Evolutionary conservation across 1,140 invertebrate species (phyloP), one percentile per base, ranked within the genome.

Genomic region (Diorhabda sublineata): DNA sequence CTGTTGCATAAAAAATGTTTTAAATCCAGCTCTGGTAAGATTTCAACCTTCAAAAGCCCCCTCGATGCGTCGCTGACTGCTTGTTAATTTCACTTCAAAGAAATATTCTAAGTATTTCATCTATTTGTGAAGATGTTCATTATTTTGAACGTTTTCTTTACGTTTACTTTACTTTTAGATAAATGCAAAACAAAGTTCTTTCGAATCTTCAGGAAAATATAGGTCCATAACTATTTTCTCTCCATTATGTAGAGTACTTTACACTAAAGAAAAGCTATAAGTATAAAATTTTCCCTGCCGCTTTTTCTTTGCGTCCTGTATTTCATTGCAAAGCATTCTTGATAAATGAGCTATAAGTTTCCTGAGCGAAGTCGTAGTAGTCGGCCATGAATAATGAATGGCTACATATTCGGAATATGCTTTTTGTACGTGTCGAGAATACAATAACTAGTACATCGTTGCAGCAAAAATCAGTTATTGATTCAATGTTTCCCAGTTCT

Each of bases 381-480:
- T 8, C n/a, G 26, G 26, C 26, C 42, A 42, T 43, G 26, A 61
- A 61, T 61, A 61, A 61, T 61, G 42, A 61, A 61, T 61, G 8
- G 59, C 26, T 41, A 43, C 59, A 61, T 61, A 42, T 61, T 61
- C 59, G 26, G 11, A 61, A 61, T 61, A 43, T 61, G 42, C 8
- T 61, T 61, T 43, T 42, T 47, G 63, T 65, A 61, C 58, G 57
- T 64, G 63, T 59, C 58, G 45, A 45, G 45, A 52, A 67, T 59
- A 67, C 60, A 67, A 58, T 45, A 4, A 44, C 58, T 61, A 52
- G 58, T 67, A 52, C 59, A 61, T 11, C 47, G n/a, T 8, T 59
- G 66, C 59, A 61, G 59, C 59, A 61, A 43, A 43, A 61, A 41
- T 61, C 59, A 43, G 26, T 61, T 61, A 61, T 61, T 61, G 59